These are phyloP conservation scores for Glareola pratincola DNA, from an alignment of 2,113 vertebrate species.

Conservation along the genomic window DNA sequence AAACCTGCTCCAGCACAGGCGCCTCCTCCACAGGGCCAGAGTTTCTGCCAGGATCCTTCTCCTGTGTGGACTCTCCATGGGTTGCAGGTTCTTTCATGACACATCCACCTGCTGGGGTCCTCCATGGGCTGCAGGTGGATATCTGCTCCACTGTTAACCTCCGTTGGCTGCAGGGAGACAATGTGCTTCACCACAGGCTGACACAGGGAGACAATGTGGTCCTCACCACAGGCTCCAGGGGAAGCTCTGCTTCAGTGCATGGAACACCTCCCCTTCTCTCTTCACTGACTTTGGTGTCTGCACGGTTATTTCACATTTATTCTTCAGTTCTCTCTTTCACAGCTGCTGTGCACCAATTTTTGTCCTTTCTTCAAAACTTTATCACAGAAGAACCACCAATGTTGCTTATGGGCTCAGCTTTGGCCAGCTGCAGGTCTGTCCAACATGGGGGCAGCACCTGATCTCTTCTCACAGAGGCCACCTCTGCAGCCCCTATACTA, in stretches of 20 bases:
- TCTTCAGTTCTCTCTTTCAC: neutral
- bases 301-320: neutral
- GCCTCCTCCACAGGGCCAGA: no score
- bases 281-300: neutral
- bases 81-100: neutral
- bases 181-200: fast-evolving
- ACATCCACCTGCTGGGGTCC: neutral
- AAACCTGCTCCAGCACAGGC: neutral
- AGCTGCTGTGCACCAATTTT: neutral
- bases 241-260: fast-evolving
- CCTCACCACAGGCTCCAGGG: neutral
- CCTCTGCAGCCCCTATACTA: neutral
- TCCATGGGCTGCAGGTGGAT: neutral
- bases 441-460: fast-evolving
- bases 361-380: neutral
- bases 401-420: neutral
- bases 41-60: neutral
- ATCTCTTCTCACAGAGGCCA: neutral
- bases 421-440: fast-evolving
- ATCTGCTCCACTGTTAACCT: neutral
- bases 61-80: neutral
- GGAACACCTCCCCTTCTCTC: neutral
- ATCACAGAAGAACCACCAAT: neutral
- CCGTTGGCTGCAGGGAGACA: neutral
- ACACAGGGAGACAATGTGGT: no score